Percentiles rank a stretch among this genome's conserved stretches.
Conservation (phyloP, 1,140 invertebrate genomes). For the Notospermus geniculatus region DNA sequence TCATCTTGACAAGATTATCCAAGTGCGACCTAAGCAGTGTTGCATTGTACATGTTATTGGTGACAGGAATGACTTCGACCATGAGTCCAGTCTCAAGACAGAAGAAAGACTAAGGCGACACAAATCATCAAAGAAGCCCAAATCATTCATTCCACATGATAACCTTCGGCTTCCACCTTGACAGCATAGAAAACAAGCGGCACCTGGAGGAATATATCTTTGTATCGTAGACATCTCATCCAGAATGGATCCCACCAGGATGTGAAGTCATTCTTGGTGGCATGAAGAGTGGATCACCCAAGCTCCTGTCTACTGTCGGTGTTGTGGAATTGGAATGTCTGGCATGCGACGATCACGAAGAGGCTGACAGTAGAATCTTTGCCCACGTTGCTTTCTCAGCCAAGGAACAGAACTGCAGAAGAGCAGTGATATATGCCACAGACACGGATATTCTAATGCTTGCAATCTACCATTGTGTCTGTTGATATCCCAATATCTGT, state of each 20-base stretch:
- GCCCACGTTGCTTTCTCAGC: too few species aligned
- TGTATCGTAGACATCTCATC: not conserved
- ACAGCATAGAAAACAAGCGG: not conserved
- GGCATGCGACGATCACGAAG: too few species aligned
- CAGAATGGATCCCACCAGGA: not conserved
- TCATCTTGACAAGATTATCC: not conserved
- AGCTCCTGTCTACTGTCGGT: too few species aligned
- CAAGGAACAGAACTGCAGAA: too few species aligned
- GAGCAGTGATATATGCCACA: too few species aligned
- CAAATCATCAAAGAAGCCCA: not conserved
- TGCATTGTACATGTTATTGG: not conserved
- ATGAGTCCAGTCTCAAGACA: not conserved
- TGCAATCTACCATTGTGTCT: too few species aligned
- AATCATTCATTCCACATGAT: not conserved
- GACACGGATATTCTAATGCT: too few species aligned
- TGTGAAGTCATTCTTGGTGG: not conserved
- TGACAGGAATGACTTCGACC: not conserved
- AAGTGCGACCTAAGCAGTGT: not conserved
- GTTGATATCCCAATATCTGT: too few species aligned
- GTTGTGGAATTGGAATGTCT: too few species aligned
- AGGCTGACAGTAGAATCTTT: too few species aligned
- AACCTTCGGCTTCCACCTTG: not conserved
- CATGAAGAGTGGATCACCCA: too few species aligned
- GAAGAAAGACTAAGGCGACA: not conserved
- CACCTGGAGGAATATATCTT: not conserved